Base-by-base conservation (phyloP, 2,113 vertebrate genomes). In the Piprites chloris region DNA sequence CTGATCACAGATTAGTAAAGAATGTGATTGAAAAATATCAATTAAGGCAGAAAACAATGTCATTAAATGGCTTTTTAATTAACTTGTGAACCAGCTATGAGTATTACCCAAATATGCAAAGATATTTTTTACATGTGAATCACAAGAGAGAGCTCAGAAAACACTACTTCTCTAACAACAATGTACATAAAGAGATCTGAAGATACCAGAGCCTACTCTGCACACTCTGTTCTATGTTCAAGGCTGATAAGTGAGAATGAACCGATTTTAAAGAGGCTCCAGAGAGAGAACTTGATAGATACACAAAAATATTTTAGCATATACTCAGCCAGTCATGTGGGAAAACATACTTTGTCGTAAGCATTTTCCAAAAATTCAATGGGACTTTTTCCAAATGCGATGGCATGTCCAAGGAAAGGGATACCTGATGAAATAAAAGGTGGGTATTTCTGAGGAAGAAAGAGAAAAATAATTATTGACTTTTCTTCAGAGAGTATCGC, bases 301-400 rank as follows among this genome's bases (percentile, higher is more conserved):
- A 75, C 5, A 37, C 12, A 33, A 33, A 59, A 66, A 9, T 13
- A 41, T 24, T 62, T 30, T 12, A 22, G 10, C 18, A 27, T 9
- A n/a, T 11, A 9, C 20, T 41, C 44, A 44, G 35, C 12, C 15
- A 61, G 27, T 26, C 13, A 9, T 3, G 19, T 15, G 4, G 10
- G 23, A 61, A 75, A 41, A 91, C 98, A 94, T 93, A 99, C 99
- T 98, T 99, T 99, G 56, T 99, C 98, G 71, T 99, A 99, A 9
- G 99, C 99, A 35, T 98, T 98, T 97, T 99, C 99, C 75, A 99
- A 95, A 96, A 99, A 99, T 42, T 99, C 99, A 94, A 99, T 99
- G 78, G 99, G 99, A 89, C 98, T 99, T 97, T 97, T 99, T 33
- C 99, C 99, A 97, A 99, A 99, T 23, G 99, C 98, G 20, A 99